Evolutionary conservation across 2,797 vertebrate genomes (phyloP).

Genomic region (Sebastes taczanowskii): DNA sequence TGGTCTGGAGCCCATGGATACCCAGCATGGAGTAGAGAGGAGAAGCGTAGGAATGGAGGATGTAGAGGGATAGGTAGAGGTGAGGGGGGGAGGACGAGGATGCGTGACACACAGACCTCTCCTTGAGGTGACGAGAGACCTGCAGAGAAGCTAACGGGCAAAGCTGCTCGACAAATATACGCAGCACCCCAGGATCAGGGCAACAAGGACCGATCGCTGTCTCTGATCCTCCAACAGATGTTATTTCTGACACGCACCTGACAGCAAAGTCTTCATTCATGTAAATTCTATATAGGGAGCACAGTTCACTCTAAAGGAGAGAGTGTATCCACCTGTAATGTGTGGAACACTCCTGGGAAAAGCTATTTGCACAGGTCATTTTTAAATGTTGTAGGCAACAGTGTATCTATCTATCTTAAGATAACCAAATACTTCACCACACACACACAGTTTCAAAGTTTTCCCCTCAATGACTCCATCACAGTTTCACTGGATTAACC

Average conservation of each 20-base stretch:
- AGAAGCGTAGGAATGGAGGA: constrained; percentile 39
- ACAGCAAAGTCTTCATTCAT: neutral
- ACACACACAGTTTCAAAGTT: neutral
- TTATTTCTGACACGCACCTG: constrained; percentile 34
- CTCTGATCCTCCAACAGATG: constrained; percentile 48
- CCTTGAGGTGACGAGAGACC: constrained; percentile 75
- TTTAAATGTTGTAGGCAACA: neutral
- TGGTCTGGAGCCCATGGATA: constrained; percentile 80
- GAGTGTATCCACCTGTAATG: neutral
- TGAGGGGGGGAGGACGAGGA: constrained; percentile 22
- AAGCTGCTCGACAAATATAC: constrained; percentile 73
- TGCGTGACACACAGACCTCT: constrained; percentile 73
- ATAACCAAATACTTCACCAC: neutral
- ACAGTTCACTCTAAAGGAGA: neutral
- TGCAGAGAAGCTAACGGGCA: constrained; percentile 68
- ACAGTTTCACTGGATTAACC: constrained; percentile 12
- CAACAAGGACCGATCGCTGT: constrained; percentile 51
- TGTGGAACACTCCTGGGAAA: neutral
- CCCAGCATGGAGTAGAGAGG: constrained; percentile 67
- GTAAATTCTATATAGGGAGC: neutral
- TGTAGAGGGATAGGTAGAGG: constrained; percentile 16
- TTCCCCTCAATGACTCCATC: neutral
- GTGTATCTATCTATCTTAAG: neutral
- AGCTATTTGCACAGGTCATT: neutral
- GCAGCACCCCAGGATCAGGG: constrained; percentile 51